Percentiles rank a stretch among this genome's conserved stretches.
These are phyloP conservation scores for Triplophysa yarkandensis DNA, from an alignment of 2,797 vertebrate genomes.

Conservation along the genomic window DNA sequence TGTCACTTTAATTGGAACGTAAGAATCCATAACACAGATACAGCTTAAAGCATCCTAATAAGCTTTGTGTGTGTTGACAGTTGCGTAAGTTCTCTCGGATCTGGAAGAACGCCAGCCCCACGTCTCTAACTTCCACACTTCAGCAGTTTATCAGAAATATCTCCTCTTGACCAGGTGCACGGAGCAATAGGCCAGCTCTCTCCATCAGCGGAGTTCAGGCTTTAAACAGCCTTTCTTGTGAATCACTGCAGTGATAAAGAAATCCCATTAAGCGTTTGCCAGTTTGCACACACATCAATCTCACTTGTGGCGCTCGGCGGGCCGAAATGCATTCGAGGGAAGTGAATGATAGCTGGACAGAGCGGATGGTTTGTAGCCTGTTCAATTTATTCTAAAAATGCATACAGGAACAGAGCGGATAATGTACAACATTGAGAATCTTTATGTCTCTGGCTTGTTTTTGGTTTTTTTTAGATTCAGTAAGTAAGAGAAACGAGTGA, in stretches of 20 bases:
- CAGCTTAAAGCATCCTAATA: not conserved
- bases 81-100: not conserved
- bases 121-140: not conserved
- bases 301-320: slow-evolving; percentile 21
- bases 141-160: slow-evolving; percentile 36
- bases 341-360: slow-evolving; percentile 28
- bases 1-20: not conserved
- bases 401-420: not conserved
- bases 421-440: not conserved
- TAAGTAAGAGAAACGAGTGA: not conserved
- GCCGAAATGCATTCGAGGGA: slow-evolving; percentile 19
- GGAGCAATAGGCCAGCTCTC: slow-evolving; percentile 20
- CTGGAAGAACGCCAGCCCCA: slow-evolving; percentile 9
- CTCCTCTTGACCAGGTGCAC: slow-evolving; percentile 10
- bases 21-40: not conserved
- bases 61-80: not conserved
- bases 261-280: slow-evolving; percentile 51
- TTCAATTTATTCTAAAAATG: slow-evolving; percentile 1
- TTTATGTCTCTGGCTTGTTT: not conserved
- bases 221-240: slow-evolving; percentile 15
- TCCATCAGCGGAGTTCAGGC: slow-evolving; percentile 30
- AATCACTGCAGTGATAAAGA: slow-evolving; percentile 48
- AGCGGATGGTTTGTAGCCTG: not conserved
- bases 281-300: slow-evolving; percentile 47
- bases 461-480: not conserved